Evolutionary conservation across 1,140 invertebrate species (phyloP), one percentile per base, ranked within the genome.

Genomic region (Drosophila cardini): DNA sequence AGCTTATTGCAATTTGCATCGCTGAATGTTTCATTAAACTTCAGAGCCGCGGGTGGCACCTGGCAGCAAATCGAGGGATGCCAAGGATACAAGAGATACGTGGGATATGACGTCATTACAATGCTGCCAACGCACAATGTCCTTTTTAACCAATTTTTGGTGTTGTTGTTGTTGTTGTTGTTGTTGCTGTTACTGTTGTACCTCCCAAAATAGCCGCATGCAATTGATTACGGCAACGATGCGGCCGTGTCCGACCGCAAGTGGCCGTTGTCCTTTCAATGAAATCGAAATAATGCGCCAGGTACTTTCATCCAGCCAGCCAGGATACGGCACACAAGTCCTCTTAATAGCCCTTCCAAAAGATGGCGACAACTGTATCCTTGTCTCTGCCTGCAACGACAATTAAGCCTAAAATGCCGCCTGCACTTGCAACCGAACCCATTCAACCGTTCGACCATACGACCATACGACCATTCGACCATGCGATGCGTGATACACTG

Each of bases 191-290:
- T 26, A 36, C 43, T 45, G 32, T 56, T 55, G 50, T 26, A 56
- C 43, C 30, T 55, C 60, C 57, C 45, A 75, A 76, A 65, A 76
- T 72, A 72, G 69, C 73, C 73, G 69, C 73, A 76, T 67, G 61
- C 73, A 76, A 76, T 76, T 76, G 69, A 76, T 76, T 76, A 76
- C 73, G 46, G 61, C 73, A 72, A 76, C 73, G 69, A 67, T 76
- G 68, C 60, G 38, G 56, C 63, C 65, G 58, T 45, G 50, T 13
- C 40, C 42, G 53, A 72, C 72, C 67, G 43, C 72, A 64, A 72
- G 71, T 55, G 68, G 72, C 53, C 45, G 30, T 45, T 52, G 70
- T 65, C 55, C 42, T 26, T 64, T 34, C 65, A 62, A 71, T 75
- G 40, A 75, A 71, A 75, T 64, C 67, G 67, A 65, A 72, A 72